These are phyloP conservation scores for Drosophila seguyi DNA, from an alignment of 1,140 invertebrate genomes.

Conservation along the genomic window DNA sequence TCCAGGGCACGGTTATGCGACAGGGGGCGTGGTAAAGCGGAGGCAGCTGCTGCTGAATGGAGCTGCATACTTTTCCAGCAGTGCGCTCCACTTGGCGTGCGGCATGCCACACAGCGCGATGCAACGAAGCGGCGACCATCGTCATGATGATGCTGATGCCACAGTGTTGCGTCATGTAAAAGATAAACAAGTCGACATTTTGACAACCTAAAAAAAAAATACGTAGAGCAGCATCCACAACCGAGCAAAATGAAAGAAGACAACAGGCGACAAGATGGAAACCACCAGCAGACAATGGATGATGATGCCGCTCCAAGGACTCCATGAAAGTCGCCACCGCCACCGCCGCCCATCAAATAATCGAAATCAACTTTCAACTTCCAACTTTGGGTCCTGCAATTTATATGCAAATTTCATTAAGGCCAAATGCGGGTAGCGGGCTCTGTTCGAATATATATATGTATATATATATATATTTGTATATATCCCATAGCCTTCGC, in stretches of 20 bases:
- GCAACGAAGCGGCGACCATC: constrained; percentile 35
- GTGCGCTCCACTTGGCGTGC: constrained; percentile 49
- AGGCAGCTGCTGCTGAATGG: constrained; percentile 13
- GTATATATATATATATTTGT: background rate
- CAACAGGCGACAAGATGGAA: constrained; percentile 28
- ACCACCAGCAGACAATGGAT: constrained; percentile 37
- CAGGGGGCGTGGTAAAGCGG: constrained; percentile 12
- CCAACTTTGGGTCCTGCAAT: constrained; percentile 69
- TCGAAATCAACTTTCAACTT: constrained; percentile 79
- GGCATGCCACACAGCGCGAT: constrained; percentile 47
- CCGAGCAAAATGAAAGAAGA: constrained; percentile 19
- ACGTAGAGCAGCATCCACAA: background rate
- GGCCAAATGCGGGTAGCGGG: constrained; percentile 50
- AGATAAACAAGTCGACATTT: constrained; percentile 81
- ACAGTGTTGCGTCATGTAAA: constrained; percentile 63
- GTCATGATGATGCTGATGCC: constrained; percentile 35
- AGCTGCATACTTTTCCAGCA: constrained; percentile 74
- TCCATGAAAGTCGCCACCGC: constrained; percentile 56
- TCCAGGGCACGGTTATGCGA: constrained; percentile 31
- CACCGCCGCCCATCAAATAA: constrained; percentile 64
- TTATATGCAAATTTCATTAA: constrained; percentile 83
- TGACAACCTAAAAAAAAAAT: constrained; percentile 61
- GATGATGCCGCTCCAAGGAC: constrained; percentile 36
- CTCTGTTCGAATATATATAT: constrained; percentile 1
- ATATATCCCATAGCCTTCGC: constrained; percentile 30